Conservation (phyloP, 2,113 vertebrate genomes). For the Ascaphus truei region DNA sequence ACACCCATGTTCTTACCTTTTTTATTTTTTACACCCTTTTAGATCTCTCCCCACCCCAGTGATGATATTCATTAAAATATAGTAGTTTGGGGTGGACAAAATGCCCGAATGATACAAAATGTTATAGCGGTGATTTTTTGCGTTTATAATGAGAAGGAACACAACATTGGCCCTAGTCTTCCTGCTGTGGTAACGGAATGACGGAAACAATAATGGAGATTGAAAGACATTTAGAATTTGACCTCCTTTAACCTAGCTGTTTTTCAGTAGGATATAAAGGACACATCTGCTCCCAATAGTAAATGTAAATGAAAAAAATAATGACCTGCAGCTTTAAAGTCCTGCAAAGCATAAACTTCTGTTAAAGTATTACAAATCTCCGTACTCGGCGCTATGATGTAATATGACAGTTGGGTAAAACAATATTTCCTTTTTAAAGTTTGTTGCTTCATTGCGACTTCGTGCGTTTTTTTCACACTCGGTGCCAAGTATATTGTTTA, state of each 20-base stretch:
- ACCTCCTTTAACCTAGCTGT: constrained; percentile 53
- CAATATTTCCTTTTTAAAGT: constrained; percentile 39
- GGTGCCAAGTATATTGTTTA: constrained; percentile 4
- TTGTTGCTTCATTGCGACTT: not conserved
- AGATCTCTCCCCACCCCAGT: no score
- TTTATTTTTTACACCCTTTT: no score
- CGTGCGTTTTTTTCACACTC: not conserved
- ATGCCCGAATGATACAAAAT: no score
- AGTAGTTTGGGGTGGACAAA: no score
- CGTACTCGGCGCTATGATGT: constrained; percentile 49
- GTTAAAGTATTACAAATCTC: constrained; percentile 50
- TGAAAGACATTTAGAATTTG: constrained; percentile 59
- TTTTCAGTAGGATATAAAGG: constrained; percentile 60
- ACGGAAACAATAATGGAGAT: constrained; percentile 73
- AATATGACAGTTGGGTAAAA: constrained; percentile 42
- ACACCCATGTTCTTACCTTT: no score
- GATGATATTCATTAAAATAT: no score
- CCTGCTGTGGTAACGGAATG: constrained; percentile 59
- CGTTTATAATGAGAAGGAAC: constrained; percentile 45
- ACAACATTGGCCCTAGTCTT: constrained; percentile 45
- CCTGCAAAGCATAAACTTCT: constrained; percentile 53
- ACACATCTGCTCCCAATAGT: constrained; percentile 74
- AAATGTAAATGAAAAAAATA: constrained; percentile 60
- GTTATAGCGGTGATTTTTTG: no score
- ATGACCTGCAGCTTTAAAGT: constrained; percentile 56